phyloP scores from a whole-genome alignment of 2,113 vertebrate species.

The Monopterus albus region DNA sequence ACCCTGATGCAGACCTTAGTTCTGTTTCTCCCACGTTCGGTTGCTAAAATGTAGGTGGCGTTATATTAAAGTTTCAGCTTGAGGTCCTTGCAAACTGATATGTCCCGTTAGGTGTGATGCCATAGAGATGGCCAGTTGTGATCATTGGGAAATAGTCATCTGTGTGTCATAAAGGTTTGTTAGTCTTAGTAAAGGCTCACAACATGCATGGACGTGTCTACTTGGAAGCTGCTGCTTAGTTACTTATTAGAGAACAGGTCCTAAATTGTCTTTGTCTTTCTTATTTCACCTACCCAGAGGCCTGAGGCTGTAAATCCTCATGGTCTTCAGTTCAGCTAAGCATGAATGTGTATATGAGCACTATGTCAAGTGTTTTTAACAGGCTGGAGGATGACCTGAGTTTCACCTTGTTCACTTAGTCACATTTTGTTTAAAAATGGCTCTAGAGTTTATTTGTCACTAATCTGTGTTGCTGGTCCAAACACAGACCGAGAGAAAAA shows the following conservation, averaged over 20 bases:
- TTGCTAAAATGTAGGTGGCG: not conserved
- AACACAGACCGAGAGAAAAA: too few species aligned
- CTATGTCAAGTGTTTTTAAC: too few species aligned
- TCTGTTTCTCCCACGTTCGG: not conserved
- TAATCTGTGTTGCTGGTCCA: too few species aligned
- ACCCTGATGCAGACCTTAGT: too few species aligned
- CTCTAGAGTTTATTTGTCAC: too few species aligned
- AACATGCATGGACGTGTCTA: slow-evolving; percentile 41
- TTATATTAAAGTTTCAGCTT: slow-evolving; percentile 21
- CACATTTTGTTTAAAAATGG: too few species aligned
- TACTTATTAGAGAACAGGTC: slow-evolving; percentile 21
- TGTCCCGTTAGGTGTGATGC: not conserved
- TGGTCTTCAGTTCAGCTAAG: not conserved
- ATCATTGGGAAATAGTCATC: slow-evolving; percentile 14
- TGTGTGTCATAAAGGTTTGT: slow-evolving; percentile 7
- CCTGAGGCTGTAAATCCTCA: not conserved
- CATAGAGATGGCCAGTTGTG: not conserved
- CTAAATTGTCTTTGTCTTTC: not conserved
- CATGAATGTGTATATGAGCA: too few species aligned
- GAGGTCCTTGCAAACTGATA: too few species aligned
- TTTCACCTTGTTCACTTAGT: too few species aligned
- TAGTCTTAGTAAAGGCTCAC: not conserved
- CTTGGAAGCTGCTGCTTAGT: slow-evolving; percentile 3
- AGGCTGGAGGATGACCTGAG: too few species aligned
- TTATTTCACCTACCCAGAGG: not conserved